phyloP scores from a whole-genome alignment of 1,140 invertebrate genomes.

The Drosophila micromelanica region DNA sequence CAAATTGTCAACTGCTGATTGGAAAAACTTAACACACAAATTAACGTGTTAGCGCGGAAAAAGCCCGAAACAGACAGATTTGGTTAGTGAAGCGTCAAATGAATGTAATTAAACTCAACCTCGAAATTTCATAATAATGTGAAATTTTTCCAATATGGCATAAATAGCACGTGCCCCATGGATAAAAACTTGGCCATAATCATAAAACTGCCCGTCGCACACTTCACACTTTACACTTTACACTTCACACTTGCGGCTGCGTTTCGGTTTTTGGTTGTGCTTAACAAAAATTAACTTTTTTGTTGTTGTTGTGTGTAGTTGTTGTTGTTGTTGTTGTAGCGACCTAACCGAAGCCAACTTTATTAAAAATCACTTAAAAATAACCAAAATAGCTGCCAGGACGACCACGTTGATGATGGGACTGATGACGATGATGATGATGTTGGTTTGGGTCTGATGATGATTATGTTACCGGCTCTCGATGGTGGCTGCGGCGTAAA shows the following conservation, averaged over 20 bases:
- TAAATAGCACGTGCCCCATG: slow-evolving; percentile 1
- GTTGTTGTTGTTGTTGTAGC: slow-evolving; percentile 3
- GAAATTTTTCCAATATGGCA: slow-evolving; percentile 41
- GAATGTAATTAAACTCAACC: slow-evolving; percentile 72
- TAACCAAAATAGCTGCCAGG: slow-evolving; percentile 73
- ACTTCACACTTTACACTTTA: slow-evolving; percentile 1
- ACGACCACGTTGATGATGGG: slow-evolving; percentile 39
- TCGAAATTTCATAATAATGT: slow-evolving; percentile 58
- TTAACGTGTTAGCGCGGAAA: slow-evolving; percentile 20
- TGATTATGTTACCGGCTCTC: slow-evolving; percentile 48
- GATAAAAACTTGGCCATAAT: slow-evolving; percentile 54
- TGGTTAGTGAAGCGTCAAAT: slow-evolving; percentile 54
- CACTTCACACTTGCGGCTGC: slow-evolving; percentile 47
- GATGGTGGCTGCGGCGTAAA: slow-evolving; percentile 70
- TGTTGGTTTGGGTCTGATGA: slow-evolving; percentile 2
- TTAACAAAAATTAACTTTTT: neutral
- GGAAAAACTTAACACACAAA: slow-evolving; percentile 47
- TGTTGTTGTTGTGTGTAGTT: too few relatives aligned
- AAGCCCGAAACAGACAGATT: slow-evolving; percentile 9
- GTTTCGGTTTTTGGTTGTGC: slow-evolving; percentile 13
- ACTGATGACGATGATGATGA: slow-evolving; percentile 25
- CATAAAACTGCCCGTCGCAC: slow-evolving; percentile 49
- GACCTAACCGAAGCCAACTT: slow-evolving; percentile 58
- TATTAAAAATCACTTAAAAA: slow-evolving; percentile 83
- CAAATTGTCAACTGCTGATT: slow-evolving; percentile 43